These are phyloP conservation scores for Moxostoma hubbsi DNA, from an alignment of 2,797 vertebrate species.

Conservation along the genomic window DNA sequence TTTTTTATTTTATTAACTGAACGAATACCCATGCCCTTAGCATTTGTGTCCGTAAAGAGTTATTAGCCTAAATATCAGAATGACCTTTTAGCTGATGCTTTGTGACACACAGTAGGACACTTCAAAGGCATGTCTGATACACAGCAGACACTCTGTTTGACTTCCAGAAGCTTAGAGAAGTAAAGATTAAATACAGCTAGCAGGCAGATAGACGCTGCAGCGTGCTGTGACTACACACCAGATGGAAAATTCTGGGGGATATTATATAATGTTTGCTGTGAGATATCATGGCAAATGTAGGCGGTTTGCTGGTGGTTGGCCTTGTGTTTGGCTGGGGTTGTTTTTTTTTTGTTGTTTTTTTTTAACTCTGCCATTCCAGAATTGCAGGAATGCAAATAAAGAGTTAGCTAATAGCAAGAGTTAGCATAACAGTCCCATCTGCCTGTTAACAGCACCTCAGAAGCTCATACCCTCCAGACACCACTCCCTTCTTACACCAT, in stretches of 20 bases:
- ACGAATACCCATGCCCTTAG: neutral
- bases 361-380: neutral
- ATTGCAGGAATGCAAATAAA: conserved; percentile 2
- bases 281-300: neutral
- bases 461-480: conserved; percentile 45
- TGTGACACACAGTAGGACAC: neutral
- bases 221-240: neutral
- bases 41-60: neutral
- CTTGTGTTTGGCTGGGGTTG: neutral
- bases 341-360: no score
- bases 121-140: neutral
- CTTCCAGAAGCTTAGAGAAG: conserved; percentile 19
- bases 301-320: neutral
- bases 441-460: neutral
- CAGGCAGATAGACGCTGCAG: neutral
- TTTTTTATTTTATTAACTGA: neutral
- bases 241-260: neutral
- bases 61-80: neutral
- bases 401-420: neutral
- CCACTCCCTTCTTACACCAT: conserved; percentile 49
- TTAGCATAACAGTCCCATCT: neutral
- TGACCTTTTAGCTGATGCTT: neutral
- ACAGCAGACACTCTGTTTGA: neutral
- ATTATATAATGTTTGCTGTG: conserved; percentile 8
- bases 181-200: neutral